These are phyloP conservation scores for Rhyacophila evoluta DNA, from an alignment of 2,888 invertebrate genomes.

Conservation along the genomic window DNA sequence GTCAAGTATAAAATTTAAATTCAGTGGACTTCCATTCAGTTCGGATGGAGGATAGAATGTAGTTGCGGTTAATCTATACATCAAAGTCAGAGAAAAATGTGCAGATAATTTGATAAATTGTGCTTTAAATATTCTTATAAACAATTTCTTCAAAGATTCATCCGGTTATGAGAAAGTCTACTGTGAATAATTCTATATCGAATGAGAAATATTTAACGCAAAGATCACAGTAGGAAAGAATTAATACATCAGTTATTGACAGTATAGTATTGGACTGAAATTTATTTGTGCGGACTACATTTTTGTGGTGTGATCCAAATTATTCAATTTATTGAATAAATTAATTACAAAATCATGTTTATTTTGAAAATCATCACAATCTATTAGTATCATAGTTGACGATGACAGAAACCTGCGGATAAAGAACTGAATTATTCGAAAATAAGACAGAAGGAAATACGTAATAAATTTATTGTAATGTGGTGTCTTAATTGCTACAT, in stretches of 20 bases:
- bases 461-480: not conserved
- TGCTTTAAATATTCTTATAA: no score
- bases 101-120: no score
- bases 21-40: no score
- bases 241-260: not conserved
- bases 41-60: no score
- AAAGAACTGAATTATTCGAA: slow-evolving; percentile 12
- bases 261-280: not conserved
- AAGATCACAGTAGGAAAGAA: not conserved
- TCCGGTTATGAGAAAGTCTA: no score
- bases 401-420: not conserved
- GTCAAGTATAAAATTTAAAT: no score
- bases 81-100: no score
- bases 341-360: no score
- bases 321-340: not conserved
- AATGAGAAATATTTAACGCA: no score
- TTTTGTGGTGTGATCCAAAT: not conserved
- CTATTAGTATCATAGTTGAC: not conserved
- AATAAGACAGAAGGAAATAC: not conserved
- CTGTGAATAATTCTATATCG: not conserved
- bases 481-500: not conserved
- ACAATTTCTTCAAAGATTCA: no score
- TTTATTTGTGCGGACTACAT: not conserved
- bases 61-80: no score
- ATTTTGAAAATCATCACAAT: no score